These are phyloP conservation scores for Pteropus rufus DNA, from an alignment of 2,797 vertebrate species.

Conservation along the genomic window DNA sequence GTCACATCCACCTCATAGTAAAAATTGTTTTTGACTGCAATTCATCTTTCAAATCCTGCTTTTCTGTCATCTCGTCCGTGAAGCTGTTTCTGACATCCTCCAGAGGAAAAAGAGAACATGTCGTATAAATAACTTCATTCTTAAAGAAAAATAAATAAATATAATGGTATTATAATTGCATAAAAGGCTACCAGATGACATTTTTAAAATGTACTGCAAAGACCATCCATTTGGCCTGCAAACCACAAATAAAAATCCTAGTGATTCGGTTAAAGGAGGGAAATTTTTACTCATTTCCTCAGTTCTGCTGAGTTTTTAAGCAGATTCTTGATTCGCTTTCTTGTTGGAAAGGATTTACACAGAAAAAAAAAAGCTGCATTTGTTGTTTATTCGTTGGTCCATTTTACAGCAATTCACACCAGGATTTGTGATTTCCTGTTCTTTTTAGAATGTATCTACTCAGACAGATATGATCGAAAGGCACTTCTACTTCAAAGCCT, in stretches of 20 bases:
- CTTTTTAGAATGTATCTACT: background rate
- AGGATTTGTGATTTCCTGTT: background rate
- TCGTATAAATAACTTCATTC: background rate
- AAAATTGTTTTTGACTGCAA: background rate
- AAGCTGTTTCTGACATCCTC: background rate
- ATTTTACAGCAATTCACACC: background rate
- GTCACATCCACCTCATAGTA: background rate
- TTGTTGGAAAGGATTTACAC: background rate
- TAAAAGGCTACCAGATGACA: background rate
- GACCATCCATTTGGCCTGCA: background rate
- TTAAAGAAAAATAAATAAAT: slow-evolving; percentile 20
- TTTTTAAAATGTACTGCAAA: background rate
- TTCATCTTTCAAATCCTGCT: slow-evolving; percentile 36
- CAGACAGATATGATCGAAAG: background rate
- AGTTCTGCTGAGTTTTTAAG: slow-evolving; percentile 11
- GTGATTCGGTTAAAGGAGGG: background rate
- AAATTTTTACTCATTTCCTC: background rate
- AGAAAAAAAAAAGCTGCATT: background rate
- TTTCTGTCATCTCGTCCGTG: background rate
- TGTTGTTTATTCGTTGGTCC: background rate
- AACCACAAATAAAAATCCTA: background rate
- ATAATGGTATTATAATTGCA: background rate
- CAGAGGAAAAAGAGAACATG: background rate
- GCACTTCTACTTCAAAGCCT: background rate
- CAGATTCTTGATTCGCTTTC: background rate